Base-by-base conservation (phyloP, 2,888 invertebrate genomes). In the Plutella xylostella region DNA sequence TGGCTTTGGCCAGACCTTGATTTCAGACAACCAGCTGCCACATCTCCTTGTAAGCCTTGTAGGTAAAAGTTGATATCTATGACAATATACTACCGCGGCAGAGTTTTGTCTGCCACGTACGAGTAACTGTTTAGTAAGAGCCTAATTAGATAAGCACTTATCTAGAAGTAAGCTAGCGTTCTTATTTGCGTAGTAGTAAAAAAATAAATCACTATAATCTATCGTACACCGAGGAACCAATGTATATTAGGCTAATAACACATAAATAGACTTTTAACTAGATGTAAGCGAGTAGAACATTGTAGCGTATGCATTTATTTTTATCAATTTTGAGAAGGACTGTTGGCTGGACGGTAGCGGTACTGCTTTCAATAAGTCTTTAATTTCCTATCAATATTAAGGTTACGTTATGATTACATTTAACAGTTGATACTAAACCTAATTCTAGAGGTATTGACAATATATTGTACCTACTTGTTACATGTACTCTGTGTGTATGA, bases 151-250 rank as follows among this genome's bases (percentile, higher is more conserved):
- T 61, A 72, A 75, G 71, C 71, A 73, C 69, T 56, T 58, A n/a
- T 47, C 52, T 74, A 73, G 68, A 51, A 53, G 43, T 77, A 77
- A 74, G 73, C 58, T 55, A 65, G 58, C 62, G 56, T 59, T 55
- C 63, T 62, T 64, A 69, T 67, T 73, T 67, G 74, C 75, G 53
- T 61, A 49, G 66, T 72, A 76, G 73, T 48, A 59, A 20, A 57
- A 50, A 41, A 61, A 55, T n/a, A 39, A 57, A 50, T 48, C 48
- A 45, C 45, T 28, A 30, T 38, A 33, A 45, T 22, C 25, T 62
- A 57, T 57, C 56, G 55, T 57, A 62, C 65, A 61, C 62, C 55
- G 61, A 69, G 63, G 79, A 79, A 77, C 80, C 80, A 79, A 79
- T 76, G 64, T 71, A 65, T 53, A 61, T 50, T 78, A 76, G 67